Evolutionary conservation across 2,888 invertebrate species (phyloP), one percentile per base, ranked within the genome.

Genomic region (Osmoderma eremita): DNA sequence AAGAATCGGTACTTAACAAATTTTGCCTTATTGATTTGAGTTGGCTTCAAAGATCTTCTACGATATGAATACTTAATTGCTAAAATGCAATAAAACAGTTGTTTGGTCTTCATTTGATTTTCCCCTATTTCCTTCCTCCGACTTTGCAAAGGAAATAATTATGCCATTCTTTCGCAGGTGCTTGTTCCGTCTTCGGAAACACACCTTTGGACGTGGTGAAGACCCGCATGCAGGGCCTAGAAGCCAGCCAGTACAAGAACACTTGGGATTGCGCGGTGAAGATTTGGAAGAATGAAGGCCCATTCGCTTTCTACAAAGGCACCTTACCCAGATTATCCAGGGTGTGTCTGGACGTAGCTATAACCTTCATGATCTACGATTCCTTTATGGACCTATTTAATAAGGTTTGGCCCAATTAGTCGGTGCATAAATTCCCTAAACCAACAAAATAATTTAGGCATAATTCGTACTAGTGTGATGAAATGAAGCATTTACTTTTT

Each of bases 181-280:
- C 98, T 30, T 93, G 93, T 1, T 97, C 97, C 12, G 98, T 99
- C 0, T 97, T 96, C 83, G 98, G 98, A 41, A 99, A 99, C 83
- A 99, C 98, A 0, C 99, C 99, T 0, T 88, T 99, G 71, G 99
- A 99, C 83, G 99, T 99, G n/a, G 92, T 99, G 15, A 99, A 99
- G 85, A 99, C 99, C 1, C 87, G 99, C 72, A 98, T 99, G 98
- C 98, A 99, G 84, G 98, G 98, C n/a, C 85, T 98, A 51, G 98
- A 99, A 80, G 97, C 98, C 0, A 81, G 90, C 12, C 97, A 97
- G 80, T 99, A 99, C 84, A 97, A 94, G 83, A 93, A 86, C 80
- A 98, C 98, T 0, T 83, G 91, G 76, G 97, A 99, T 80, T 99
- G 99, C 83, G 91, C 93, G 72, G 77, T 92, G 68, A 87, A 96